Evolutionary conservation across 2,888 invertebrate genomes (phyloP).

Genomic region (Julus scandinavius): DNA sequence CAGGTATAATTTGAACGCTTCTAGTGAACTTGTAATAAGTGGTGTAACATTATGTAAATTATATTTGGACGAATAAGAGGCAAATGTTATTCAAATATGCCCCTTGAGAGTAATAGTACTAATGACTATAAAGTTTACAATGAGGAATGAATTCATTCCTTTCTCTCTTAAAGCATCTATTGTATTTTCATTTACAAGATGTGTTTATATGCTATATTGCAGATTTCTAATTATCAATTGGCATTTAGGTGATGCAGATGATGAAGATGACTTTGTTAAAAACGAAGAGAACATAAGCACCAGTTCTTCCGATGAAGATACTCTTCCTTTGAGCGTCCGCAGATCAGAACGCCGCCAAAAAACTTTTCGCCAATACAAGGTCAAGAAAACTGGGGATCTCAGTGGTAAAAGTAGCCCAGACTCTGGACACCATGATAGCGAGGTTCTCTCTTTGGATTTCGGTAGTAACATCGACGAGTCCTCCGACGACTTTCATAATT

Average conservation of each 20-base stretch:
- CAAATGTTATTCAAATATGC: too few species aligned
- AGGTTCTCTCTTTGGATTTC: constrained; percentile 57
- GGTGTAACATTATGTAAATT: neutral
- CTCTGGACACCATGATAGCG: constrained; percentile 56
- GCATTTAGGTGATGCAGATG: constrained; percentile 48
- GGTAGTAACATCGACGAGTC: constrained; percentile 51
- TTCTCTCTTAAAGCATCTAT: too few species aligned
- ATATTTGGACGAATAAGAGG: too few species aligned
- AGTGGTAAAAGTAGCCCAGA: constrained; percentile 57
- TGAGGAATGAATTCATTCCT: too few species aligned
- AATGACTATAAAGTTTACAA: too few species aligned
- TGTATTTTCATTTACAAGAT: too few species aligned
- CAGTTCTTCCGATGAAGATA: neutral
- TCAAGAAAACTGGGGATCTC: constrained; percentile 14
- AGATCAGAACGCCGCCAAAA: neutral
- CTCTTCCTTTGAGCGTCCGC: neutral
- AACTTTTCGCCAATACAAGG: constrained; percentile 45
- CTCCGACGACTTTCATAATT: neutral
- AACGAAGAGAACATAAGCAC: neutral
- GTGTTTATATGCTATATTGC: too few species aligned
- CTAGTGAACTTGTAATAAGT: neutral
- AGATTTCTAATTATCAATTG: too few species aligned
- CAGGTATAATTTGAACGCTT: neutral
- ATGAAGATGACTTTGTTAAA: constrained; percentile 30
- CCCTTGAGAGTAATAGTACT: too few species aligned